phyloP scores from a whole-genome alignment of 2,113 vertebrate genomes.

The Hiodon alosoides region DNA sequence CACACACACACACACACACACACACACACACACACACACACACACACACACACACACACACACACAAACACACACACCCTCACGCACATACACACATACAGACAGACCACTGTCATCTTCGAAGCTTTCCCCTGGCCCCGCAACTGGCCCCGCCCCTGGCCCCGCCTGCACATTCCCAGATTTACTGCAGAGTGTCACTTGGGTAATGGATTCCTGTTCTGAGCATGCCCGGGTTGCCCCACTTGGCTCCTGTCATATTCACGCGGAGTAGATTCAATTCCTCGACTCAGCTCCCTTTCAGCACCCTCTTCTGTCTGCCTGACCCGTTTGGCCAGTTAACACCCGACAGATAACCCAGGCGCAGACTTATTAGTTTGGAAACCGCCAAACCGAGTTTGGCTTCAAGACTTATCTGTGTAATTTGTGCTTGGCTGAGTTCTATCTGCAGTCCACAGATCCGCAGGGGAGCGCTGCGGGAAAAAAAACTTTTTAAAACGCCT shows the following conservation, averaged over 20 bases:
- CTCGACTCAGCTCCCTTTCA: neutral
- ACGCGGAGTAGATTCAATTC: neutral
- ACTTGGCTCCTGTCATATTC: neutral
- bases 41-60: too few relatives aligned
- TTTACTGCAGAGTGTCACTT: neutral
- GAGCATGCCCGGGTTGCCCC: neutral
- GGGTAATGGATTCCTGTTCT: neutral
- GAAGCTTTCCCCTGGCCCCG: too few relatives aligned
- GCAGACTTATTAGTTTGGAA: conserved; percentile 23
- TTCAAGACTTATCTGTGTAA: conserved; percentile 37
- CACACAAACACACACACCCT: too few relatives aligned
- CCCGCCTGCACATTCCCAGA: too few relatives aligned
- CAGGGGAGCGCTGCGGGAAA: conserved; percentile 43
- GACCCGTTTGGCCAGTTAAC: conserved; percentile 5
- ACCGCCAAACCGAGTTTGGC: conserved; percentile 11
- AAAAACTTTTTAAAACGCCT: conserved; percentile 20
- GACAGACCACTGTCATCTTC: neutral
- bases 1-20: too few relatives aligned
- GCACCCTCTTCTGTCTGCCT: neutral
- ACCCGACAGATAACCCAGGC: conserved; percentile 3
- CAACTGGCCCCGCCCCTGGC: too few relatives aligned
- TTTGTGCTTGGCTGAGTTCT: conserved; percentile 53
- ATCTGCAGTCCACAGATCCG: conserved; percentile 56
- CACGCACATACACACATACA: too few relatives aligned
- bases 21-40: too few relatives aligned